Conservation (phyloP, 2,797 vertebrate genomes). For the Heteromormyrus szaboi region DNA sequence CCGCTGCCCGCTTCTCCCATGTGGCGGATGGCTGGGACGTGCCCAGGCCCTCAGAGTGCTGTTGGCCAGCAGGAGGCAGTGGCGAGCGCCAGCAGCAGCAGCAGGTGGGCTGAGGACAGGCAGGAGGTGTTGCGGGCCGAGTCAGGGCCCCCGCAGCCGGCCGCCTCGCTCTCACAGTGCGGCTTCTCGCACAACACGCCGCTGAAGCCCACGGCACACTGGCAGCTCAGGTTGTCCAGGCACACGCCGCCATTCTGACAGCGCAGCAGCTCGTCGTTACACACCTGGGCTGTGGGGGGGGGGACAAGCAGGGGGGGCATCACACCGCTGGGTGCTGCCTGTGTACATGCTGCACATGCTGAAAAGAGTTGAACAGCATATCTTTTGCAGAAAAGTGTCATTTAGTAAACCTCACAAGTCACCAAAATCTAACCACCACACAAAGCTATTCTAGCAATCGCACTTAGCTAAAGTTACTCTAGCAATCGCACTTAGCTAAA, state of each 20-base stretch:
- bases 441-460: background rate
- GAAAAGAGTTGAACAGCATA: background rate
- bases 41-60: conserved; percentile 56
- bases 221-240: conserved; percentile 80
- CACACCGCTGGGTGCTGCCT: conserved; percentile 23
- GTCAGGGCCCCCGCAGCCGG: conserved; percentile 61
- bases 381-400: background rate
- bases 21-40: conserved; percentile 49
- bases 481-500: too few species aligned
- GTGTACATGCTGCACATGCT: background rate
- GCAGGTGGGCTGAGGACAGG: conserved; percentile 21
- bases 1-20: conserved; percentile 46
- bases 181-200: conserved; percentile 87
- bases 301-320: conserved; percentile 31
- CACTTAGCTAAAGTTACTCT: too few species aligned
- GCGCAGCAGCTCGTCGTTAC: conserved; percentile 87
- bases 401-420: background rate
- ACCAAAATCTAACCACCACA: background rate
- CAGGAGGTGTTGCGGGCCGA: conserved; percentile 50
- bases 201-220: conserved; percentile 71
- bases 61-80: conserved; percentile 41
- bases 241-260: conserved; percentile 94
- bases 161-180: conserved; percentile 74
- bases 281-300: conserved; percentile 76
- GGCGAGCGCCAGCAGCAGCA: conserved; percentile 49